Base-by-base conservation (phyloP, 2,888 invertebrate species). In the Bimastos eiseni region DNA sequence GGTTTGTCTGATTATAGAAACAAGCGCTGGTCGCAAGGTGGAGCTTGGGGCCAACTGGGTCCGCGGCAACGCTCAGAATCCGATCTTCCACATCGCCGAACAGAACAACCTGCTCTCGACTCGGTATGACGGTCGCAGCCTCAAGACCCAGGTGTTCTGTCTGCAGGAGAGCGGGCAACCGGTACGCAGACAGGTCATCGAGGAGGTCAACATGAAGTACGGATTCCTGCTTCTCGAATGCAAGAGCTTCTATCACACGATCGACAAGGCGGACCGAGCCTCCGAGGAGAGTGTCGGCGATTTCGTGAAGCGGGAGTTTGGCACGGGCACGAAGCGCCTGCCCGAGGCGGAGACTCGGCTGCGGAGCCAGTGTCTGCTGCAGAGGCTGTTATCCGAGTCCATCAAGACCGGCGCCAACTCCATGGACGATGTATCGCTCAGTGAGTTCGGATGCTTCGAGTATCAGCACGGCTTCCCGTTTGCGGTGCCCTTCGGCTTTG, bases 141-240 rank as follows among this genome's bases (percentile, higher is more conserved):
- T 91, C 15, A 93, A 94, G 21, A 98, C 98, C 95, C 97, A 97
- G 96, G 97, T 98, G 92, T 97, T 98, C 93, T 98, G 98, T 91
- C 97, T 97, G 15, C 97, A 97, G 90, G 98, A 98, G 95, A 97
- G 97, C 94, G 98, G 98, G 0, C 97, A 97, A 94, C 97, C 98
- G 94, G 97, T 98, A 92, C 97, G 92, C 91, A 93, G 94, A 37
- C 93, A 93, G 83, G 92, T 94, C 33, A 94, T 95, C 13, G 95
- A 98, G 95, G 98, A 98, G 95, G 98, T 98, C 93, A 98, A 98
- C 94, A 98, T 98, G 95, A 97, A 98, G 6, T 98, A 98, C 94
- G 97, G 98, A 38, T 97, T 97, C 95, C 98, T 98, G 94, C 95
- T 98, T 93, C 96, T 97, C 93, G 96, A 98, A 90, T 98, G 98